Conservation (phyloP, 2,113 vertebrate genomes). For the Silurus glanis region DNA sequence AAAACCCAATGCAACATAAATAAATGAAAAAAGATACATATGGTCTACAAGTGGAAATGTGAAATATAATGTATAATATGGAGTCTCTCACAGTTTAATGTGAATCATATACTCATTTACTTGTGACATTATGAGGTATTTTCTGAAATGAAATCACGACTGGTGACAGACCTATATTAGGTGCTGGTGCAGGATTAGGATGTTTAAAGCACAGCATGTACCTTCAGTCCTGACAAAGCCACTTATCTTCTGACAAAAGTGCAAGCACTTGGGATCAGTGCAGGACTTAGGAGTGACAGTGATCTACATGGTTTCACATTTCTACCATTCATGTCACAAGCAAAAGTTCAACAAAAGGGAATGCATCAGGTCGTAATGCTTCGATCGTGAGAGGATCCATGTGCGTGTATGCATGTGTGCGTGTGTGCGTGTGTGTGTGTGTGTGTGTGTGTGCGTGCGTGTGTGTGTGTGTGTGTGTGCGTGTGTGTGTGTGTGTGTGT, state of each 20-base stretch:
- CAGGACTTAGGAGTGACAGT: slow-evolving; percentile 29
- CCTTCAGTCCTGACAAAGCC: slow-evolving; percentile 16
- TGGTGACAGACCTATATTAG: neutral
- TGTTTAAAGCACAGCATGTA: neutral
- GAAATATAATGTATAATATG: neutral
- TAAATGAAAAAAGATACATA: no score
- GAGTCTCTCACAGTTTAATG: neutral
- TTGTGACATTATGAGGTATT: neutral
- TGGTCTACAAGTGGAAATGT: neutral
- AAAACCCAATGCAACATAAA: no score
- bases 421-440: neutral
- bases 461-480: neutral
- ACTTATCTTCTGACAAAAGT: slow-evolving; percentile 33
- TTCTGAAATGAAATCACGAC: neutral
- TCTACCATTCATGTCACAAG: slow-evolving; percentile 48
- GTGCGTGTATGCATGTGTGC: slow-evolving; percentile 18
- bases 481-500: slow-evolving; percentile 24
- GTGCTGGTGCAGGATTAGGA: neutral
- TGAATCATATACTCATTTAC: neutral
- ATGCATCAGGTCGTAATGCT: neutral
- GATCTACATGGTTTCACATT: slow-evolving; percentile 42
- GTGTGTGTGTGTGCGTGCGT: slow-evolving; percentile 24
- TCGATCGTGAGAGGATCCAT: slow-evolving; percentile 24
- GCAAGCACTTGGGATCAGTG: slow-evolving; percentile 6
- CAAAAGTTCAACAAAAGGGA: slow-evolving; percentile 47